phyloP scores from a whole-genome alignment of 2,113 vertebrate species.

The Hemiscyllium ocellatum region DNA sequence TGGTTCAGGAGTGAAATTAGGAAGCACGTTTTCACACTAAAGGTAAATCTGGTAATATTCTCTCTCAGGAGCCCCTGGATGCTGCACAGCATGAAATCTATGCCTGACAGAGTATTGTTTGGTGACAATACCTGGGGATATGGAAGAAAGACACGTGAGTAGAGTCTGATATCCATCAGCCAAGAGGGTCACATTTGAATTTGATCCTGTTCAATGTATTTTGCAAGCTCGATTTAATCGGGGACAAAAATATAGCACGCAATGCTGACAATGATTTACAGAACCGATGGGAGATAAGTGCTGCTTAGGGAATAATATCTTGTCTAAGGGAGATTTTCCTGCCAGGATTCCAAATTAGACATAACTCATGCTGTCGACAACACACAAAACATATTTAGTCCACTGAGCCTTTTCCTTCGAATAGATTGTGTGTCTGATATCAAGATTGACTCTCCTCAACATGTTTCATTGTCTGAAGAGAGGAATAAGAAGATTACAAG shows the following conservation, averaged over 20 bases:
- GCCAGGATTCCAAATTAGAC: not conserved
- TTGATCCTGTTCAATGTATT: not conserved
- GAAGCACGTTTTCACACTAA: not conserved
- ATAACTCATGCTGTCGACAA: not conserved
- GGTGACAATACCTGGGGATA: not conserved
- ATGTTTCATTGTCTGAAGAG: not conserved
- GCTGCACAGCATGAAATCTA: not conserved
- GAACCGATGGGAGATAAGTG: not conserved
- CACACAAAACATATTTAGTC: not conserved
- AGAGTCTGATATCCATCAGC: not conserved
- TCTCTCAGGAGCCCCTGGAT: not conserved
- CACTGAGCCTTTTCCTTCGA: not conserved
- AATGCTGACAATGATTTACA: not conserved
- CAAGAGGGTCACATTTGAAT: not conserved
- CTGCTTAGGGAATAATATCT: not conserved
- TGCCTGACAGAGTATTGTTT: not conserved
- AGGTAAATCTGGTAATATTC: not conserved
- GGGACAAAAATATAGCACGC: not conserved
- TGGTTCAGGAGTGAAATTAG: not conserved
- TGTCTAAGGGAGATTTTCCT: not conserved
- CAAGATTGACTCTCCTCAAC: not conserved
- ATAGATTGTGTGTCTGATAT: not conserved
- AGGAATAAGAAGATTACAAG: not conserved
- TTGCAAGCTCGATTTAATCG: not conserved
- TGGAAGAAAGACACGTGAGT: not conserved